Percentiles rank a stretch among this genome's conserved stretches.
Conservation (phyloP, 53 echinoderm and acorn worm genomes). For the Paelopatides confundens region DNA sequence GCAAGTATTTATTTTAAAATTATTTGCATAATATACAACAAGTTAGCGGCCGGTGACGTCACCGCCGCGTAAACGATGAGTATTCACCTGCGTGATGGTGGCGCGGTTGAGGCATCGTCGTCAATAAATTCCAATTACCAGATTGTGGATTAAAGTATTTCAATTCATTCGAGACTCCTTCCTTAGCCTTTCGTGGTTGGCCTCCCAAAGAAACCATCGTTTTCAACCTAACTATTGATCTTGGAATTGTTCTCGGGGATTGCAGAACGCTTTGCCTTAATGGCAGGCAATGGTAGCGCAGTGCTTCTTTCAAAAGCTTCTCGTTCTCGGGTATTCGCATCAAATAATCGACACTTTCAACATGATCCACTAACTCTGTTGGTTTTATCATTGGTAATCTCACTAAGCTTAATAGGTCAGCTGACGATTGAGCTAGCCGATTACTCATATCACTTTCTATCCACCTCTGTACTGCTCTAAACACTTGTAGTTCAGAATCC, state of each 20-base stretch:
- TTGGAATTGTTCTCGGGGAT: conserved; percentile 79
- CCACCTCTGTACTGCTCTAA: conserved; percentile 65
- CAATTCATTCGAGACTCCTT: conserved; percentile 68
- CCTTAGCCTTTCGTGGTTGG: conserved; percentile 81
- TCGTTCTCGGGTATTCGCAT: conserved; percentile 81
- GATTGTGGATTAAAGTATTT: conserved; percentile 76
- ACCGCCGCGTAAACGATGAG: neutral
- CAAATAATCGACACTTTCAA: conserved; percentile 79
- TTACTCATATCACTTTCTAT: conserved; percentile 63
- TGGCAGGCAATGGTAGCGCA: conserved; percentile 94
- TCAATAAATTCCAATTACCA: conserved; percentile 68
- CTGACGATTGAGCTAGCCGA: conserved; percentile 4
- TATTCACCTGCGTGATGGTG: conserved; percentile 93
- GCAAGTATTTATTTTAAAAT: no score
- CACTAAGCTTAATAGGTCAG: conserved; percentile 65
- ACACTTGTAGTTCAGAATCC: conserved; percentile 78
- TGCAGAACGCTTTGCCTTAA: conserved; percentile 87
- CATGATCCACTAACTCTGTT: conserved; percentile 87
- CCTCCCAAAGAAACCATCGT: conserved; percentile 86
- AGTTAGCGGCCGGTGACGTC: neutral
- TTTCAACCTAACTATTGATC: conserved; percentile 64
- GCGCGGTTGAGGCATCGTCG: conserved; percentile 80
- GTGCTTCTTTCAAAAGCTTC: conserved; percentile 82
- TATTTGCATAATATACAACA: neutral
- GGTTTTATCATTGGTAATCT: conserved; percentile 90